Evolutionary conservation across 2,888 invertebrate genomes (phyloP).

Genomic region (Watsonalla binaria): DNA sequence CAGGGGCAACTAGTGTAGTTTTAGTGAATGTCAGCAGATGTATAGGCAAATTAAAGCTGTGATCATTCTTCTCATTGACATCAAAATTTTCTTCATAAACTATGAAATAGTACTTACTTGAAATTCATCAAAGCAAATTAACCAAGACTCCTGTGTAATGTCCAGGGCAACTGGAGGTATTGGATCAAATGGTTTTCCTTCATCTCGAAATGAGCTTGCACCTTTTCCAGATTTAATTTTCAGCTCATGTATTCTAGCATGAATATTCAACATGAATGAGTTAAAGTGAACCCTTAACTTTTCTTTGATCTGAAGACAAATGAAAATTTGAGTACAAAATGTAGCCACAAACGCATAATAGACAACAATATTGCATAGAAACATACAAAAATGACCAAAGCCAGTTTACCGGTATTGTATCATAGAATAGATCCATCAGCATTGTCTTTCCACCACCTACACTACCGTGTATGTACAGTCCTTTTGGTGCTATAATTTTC

Average conservation of each 20-base stretch:
- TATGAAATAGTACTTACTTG: slow-evolving; percentile 80
- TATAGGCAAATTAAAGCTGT: no score
- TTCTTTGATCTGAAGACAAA: slow-evolving; percentile 77
- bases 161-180: slow-evolving; percentile 95
- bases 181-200: slow-evolving; percentile 87
- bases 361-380: no score
- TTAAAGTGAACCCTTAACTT: slow-evolving; percentile 96
- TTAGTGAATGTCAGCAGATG: no score
- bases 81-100: neutral
- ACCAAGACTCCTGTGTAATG: slow-evolving; percentile 91
- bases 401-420: slow-evolving; percentile 67
- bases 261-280: slow-evolving; percentile 98
- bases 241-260: slow-evolving; percentile 90
- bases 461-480: slow-evolving; percentile 93
- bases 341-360: neutral
- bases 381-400: no score
- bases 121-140: slow-evolving; percentile 99
- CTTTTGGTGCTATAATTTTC: slow-evolving; percentile 81
- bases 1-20: no score
- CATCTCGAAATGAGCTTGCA: slow-evolving; percentile 66
- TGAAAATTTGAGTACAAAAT: neutral
- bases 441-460: slow-evolving; percentile 99
- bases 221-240: slow-evolving; percentile 81
- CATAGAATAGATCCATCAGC: slow-evolving; percentile 98
- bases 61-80: no score